phyloP scores from a whole-genome alignment of 2,797 vertebrate species.

The Sebastes melanostomus region DNA sequence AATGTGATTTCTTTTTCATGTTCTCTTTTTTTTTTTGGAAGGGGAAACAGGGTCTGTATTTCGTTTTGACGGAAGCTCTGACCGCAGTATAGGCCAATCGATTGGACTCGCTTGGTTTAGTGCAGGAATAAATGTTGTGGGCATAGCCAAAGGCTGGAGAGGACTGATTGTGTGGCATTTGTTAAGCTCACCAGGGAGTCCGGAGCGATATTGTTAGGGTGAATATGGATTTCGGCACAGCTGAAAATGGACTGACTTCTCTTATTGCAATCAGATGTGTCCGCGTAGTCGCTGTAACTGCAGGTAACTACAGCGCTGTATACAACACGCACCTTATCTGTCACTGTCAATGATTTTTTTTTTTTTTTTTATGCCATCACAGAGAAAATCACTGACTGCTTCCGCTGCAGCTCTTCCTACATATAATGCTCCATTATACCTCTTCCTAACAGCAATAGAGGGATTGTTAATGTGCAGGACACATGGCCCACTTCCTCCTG shows the following conservation, averaged over 20 bases:
- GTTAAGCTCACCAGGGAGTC: conserved; percentile 75
- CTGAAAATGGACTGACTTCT: conserved; percentile 63
- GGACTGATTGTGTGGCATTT: conserved; percentile 78
- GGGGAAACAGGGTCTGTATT: conserved; percentile 55
- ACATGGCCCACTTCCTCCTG: conserved; percentile 56
- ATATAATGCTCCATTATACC: conserved; percentile 28
- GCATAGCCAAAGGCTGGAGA: conserved; percentile 68
- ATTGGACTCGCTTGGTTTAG: conserved; percentile 78
- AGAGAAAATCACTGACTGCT: conserved; percentile 1
- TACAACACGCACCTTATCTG: conserved; percentile 14
- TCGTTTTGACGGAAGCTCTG: conserved; percentile 63
- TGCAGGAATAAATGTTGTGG: conserved; percentile 75
- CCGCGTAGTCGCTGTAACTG: conserved; percentile 28
- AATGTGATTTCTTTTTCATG: conserved; percentile 75
- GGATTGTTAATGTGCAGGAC: conserved; percentile 53
- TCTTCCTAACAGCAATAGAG: conserved; percentile 18
- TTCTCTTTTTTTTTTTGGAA: conserved; percentile 11
- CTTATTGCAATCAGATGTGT: conserved; percentile 46
- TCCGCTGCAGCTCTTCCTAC: conserved; percentile 8
- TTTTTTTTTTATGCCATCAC: background rate
- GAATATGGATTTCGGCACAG: conserved; percentile 76
- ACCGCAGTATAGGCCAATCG: conserved; percentile 70
- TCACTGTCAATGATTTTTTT: background rate
- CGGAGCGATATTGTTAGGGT: conserved; percentile 69
- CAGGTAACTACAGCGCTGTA: conserved; percentile 39